These are phyloP conservation scores for Aphrophora alni DNA, from an alignment of 2,888 invertebrate genomes.

Conservation along the genomic window DNA sequence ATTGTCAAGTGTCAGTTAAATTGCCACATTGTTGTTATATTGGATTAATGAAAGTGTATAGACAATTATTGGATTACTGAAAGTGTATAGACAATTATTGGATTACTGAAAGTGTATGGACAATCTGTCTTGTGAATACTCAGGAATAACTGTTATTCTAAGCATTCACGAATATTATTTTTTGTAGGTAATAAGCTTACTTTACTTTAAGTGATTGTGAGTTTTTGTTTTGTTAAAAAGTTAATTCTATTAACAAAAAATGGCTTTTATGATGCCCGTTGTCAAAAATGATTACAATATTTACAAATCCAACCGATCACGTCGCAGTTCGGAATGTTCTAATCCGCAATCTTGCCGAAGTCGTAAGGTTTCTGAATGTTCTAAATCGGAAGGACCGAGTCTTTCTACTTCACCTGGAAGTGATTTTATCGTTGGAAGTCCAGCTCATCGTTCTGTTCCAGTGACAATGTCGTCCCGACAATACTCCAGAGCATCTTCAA, in stretches of 20 bases:
- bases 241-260: constrained; percentile 54
- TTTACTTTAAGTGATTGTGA: background rate
- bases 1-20: background rate
- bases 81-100: background rate
- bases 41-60: background rate
- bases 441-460: constrained; percentile 72
- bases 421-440: constrained; percentile 61
- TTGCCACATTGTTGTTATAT: background rate
- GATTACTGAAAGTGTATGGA: background rate
- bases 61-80: background rate
- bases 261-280: constrained; percentile 97
- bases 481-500: constrained; percentile 67
- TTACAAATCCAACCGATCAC: constrained; percentile 81
- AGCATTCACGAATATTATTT: no score
- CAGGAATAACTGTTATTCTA: background rate
- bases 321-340: constrained; percentile 78
- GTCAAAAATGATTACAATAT: constrained; percentile 94
- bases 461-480: constrained; percentile 68
- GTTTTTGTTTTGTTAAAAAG: background rate
- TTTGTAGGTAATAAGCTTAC: no score
- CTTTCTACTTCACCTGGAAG: constrained; percentile 70
- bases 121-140: background rate
- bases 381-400: constrained; percentile 75
- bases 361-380: constrained; percentile 74
- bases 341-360: constrained; percentile 67